These are phyloP conservation scores for Physella acuta DNA, from an alignment of 1,140 invertebrate genomes.

Conservation along the genomic window DNA sequence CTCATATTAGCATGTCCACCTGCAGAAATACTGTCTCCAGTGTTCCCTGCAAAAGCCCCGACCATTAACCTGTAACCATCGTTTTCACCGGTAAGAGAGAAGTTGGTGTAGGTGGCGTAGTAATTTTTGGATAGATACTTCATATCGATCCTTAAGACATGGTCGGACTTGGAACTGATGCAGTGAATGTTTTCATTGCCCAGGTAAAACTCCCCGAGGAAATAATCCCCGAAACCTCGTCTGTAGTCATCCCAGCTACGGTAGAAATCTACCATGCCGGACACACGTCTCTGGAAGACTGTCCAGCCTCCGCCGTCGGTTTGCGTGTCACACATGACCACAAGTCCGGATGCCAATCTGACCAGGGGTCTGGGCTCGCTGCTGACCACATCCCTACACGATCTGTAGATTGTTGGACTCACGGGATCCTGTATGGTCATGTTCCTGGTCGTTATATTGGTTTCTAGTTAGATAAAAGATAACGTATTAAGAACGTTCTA, in stretches of 20 bases:
- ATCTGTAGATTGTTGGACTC: too few species aligned
- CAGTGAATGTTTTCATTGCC: slow-evolving; percentile 32
- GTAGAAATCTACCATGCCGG: slow-evolving; percentile 81
- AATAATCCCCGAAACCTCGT: slow-evolving; percentile 89
- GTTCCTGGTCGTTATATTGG: too few species aligned
- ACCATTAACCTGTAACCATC: not conserved
- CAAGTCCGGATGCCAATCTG: too few species aligned
- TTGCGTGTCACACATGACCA: slow-evolving; percentile 4
- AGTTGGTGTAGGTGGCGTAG: not conserved
- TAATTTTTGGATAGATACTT: not conserved
- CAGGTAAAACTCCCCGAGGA: slow-evolving; percentile 64
- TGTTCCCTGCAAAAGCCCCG: not conserved
- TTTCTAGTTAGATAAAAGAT: too few species aligned
- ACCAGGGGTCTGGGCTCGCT: too few species aligned
- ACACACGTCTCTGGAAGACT: slow-evolving; percentile 72
- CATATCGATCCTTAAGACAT: slow-evolving; percentile 7
- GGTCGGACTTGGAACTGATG: not conserved
- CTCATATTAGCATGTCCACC: not conserved
- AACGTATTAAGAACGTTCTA: too few species aligned
- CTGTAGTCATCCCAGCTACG: slow-evolving; percentile 90
- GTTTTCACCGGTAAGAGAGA: not conserved
- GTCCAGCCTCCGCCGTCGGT: slow-evolving; percentile 2
- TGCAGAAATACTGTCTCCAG: slow-evolving; percentile 8
- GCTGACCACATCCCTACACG: too few species aligned
- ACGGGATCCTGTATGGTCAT: too few species aligned